Evolutionary conservation across 1,140 invertebrate species (phyloP), one percentile per base, ranked within the genome.

Genomic region (Hyphantria cunea): DNA sequence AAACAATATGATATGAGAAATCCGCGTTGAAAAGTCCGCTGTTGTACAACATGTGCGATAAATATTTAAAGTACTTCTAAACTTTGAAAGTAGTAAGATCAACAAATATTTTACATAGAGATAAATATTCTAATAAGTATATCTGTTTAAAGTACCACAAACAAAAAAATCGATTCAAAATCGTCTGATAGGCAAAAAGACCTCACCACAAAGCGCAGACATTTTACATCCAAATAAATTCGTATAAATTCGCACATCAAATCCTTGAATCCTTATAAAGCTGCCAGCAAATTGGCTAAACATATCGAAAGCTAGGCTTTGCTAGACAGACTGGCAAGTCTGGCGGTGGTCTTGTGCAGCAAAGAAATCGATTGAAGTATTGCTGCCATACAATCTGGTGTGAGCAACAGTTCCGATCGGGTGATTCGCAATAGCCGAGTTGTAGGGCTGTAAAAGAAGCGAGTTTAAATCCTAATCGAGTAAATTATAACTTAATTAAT

Each of bases 331-430:
- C 56, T 59, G 45, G 34, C 47, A 42, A 25, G 56, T 25, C 25
- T 34, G 32, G 34, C 17, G 45, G 41, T 25, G 6, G 25, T 33
- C 25, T 50, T 10, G 48, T 12, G 48, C 5, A 32, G 34, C 13
- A 32, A 58, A 50, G 54, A 66, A 62, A 68, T 68, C 66, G 66
- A 68, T 68, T 58, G 44, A 49, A 49, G 45, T 37, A 58, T 49
- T 60, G 34, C 33, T 51, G 37, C 45, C 56, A 42, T 42, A 45
- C 66, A 72, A 68, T 72, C 66, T 69, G 62, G 62, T 52, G 58
- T 49, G 58, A 65, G 76, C 73, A 66, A 75, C 72, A 70, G 62
- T 76, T 77, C 75, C 69, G 62, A 68, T 64, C 64, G 64, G 70
- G 45, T 76, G 68, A 50, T 51, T 68, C 45, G 65, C 64, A 70